Conservation (phyloP, 2,888 invertebrate genomes). For the Thecophora atra region DNA sequence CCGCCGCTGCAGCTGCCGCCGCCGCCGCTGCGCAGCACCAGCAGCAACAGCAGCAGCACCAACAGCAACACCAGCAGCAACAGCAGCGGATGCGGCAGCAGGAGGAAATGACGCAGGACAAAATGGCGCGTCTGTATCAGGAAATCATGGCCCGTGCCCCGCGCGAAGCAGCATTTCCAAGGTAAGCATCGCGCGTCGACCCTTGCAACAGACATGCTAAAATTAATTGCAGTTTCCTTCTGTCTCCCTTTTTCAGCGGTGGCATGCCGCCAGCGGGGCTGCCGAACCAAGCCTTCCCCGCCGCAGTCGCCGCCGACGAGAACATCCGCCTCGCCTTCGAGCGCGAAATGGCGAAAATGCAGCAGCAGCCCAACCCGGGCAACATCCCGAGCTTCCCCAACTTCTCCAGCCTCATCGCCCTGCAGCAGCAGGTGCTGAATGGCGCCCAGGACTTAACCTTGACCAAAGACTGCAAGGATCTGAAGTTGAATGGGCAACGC, state of each 20-base stretch:
- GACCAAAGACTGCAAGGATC: slow-evolving; percentile 72
- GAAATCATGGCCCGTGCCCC: slow-evolving; percentile 88
- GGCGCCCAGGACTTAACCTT: slow-evolving; percentile 81
- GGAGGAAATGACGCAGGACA: slow-evolving; percentile 92
- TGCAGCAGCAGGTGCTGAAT: slow-evolving; percentile 79
- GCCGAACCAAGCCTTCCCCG: slow-evolving; percentile 55
- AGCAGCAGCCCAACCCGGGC: slow-evolving; percentile 66
- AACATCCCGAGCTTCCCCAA: slow-evolving; percentile 70
- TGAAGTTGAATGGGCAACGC: slow-evolving; percentile 66
- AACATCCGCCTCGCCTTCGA: slow-evolving; percentile 90
- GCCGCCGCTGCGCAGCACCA: slow-evolving; percentile 52
- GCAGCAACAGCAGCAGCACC: slow-evolving; percentile 61
- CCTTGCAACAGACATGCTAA: slow-evolving; percentile 49
- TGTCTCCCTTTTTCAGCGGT: slow-evolving; percentile 84
- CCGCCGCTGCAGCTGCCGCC: slow-evolving; percentile 54
- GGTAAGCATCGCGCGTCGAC: slow-evolving; percentile 68
- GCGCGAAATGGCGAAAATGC: slow-evolving; percentile 90
- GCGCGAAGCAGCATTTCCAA: slow-evolving; percentile 81
- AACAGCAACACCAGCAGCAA: slow-evolving; percentile 52
- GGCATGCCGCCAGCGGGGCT: slow-evolving; percentile 63
- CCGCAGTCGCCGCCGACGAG: slow-evolving; percentile 72
- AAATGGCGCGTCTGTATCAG: slow-evolving; percentile 93
- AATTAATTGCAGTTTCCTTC: slow-evolving; percentile 72
- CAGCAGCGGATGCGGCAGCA: slow-evolving; percentile 64
- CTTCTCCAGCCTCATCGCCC: slow-evolving; percentile 75